Percentiles rank a stretch among this genome's conserved stretches.
Evolutionary conservation across 2,113 vertebrate genomes (phyloP).

Genomic region (Colinus virginianus): DNA sequence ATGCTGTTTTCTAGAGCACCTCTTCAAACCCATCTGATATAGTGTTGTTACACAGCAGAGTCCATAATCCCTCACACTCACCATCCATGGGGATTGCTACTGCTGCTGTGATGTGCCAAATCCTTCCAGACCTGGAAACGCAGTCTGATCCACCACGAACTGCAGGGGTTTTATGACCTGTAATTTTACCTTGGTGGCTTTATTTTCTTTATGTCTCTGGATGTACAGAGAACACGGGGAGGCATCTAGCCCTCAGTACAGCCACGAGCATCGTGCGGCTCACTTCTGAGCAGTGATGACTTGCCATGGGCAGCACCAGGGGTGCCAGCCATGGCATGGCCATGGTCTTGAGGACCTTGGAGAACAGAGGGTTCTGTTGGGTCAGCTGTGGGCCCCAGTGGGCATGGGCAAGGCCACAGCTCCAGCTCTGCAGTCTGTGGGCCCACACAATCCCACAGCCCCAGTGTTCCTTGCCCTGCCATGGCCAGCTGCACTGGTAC

Average conservation of each 20-base stretch:
- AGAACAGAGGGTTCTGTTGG: neutral
- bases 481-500: neutral
- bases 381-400: neutral
- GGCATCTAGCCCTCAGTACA: neutral
- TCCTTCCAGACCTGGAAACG: neutral
- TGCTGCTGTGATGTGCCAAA: accelerated
- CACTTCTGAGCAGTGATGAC: neutral
- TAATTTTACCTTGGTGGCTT: neutral
- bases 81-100: neutral
- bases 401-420: neutral
- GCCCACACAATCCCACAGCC: neutral
- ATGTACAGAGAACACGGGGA: neutral
- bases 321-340: neutral
- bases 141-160: accelerated
- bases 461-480: neutral
- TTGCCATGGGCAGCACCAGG: neutral
- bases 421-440: neutral
- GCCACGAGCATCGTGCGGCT: neutral
- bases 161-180: accelerated
- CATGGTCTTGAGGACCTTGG: neutral
- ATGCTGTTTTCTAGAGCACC: neutral
- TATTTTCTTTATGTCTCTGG: neutral
- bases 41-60: neutral
- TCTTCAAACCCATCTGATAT: neutral
- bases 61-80: neutral